Evolutionary conservation across 64 coral and sea anemone species (phyloP), one percentile per base, ranked within the genome.

Genomic region (Pocillopora damicornis): DNA sequence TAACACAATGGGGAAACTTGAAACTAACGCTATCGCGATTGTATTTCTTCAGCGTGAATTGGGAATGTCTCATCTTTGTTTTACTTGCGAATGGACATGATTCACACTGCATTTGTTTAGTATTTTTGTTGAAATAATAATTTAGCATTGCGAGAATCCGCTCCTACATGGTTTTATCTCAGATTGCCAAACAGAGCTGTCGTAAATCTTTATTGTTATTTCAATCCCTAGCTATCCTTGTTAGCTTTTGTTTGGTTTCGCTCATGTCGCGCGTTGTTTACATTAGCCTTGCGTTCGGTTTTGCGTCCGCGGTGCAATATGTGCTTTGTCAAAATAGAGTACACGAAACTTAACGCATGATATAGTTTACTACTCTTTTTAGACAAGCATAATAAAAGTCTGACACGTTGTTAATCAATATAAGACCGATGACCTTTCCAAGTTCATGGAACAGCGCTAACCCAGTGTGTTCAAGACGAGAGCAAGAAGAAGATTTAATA

Each of bases 191-290:
- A 26, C 67, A 71, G n/a, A 71, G 20, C 11, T 23, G 22, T 71
- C 9, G 22, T 69, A 10, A n/a, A 23, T n/a, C 23, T 23, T 69
- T 18, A n/a, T n/a, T 22, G 9, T 23, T 23, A 4, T 5, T 18
- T 69, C 20, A 13, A 11, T 11, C 62, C 22, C 81, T 85, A 51
- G 22, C 11, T 20, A 13, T 72, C 51, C 22, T 13, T 73, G 36
- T 11, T 67, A 72, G 57, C 26, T 79, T 42, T 84, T 37, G 64
- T 72, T 34, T 57, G 45, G 37, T 72, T 58, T 15, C 42, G 23
- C 67, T 85, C 37, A 66, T 72, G 81, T 85, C 30, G 30, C 20
- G 78, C 59, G 78, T 62, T 80, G 78, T 80, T 80, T 80, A 80
- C 59, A 62, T 62, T 16, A 59, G 22, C 78, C 59, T 62, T 59